Percentiles rank a stretch among this genome's conserved stretches.
Conservation (phyloP, 92 coral and sea anemone genomes). For the Paragorgia papillata region DNA sequence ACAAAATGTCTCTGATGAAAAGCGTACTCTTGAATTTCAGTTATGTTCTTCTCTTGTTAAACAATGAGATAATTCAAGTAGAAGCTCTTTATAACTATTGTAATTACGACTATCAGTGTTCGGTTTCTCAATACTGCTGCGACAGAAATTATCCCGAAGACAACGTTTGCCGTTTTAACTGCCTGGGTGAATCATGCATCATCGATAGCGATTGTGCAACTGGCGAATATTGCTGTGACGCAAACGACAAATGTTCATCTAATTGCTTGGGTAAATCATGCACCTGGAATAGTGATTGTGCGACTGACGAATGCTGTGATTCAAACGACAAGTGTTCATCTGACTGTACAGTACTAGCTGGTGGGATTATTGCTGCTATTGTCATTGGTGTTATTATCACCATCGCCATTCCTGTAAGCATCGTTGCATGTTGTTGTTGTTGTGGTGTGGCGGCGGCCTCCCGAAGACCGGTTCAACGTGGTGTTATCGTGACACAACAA, state of each 20-base stretch:
- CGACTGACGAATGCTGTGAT: neutral
- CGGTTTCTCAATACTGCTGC: no score
- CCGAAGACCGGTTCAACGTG: conserved; percentile 13
- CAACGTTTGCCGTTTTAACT: neutral
- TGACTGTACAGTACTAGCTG: no score
- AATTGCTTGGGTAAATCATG: no score
- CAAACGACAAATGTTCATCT: neutral
- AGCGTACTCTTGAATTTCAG: no score
- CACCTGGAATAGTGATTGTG: no score
- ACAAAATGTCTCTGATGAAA: no score
- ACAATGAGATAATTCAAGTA: no score
- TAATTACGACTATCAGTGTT: no score
- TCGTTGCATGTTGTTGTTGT: conserved; percentile 19
- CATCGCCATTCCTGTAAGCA: conserved; percentile 9
- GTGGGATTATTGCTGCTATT: neutral
- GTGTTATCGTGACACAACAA: no score
- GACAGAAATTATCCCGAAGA: neutral
- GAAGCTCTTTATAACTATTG: no score
- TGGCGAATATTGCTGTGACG: neutral
- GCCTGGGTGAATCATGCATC: neutral
- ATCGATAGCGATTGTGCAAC: neutral
- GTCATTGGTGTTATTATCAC: neutral
- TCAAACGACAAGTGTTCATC: no score
- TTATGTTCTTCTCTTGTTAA: no score
- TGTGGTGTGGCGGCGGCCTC: conserved; percentile 17